Conservation (phyloP, 2,113 vertebrate species). For the Columba livia region DNA sequence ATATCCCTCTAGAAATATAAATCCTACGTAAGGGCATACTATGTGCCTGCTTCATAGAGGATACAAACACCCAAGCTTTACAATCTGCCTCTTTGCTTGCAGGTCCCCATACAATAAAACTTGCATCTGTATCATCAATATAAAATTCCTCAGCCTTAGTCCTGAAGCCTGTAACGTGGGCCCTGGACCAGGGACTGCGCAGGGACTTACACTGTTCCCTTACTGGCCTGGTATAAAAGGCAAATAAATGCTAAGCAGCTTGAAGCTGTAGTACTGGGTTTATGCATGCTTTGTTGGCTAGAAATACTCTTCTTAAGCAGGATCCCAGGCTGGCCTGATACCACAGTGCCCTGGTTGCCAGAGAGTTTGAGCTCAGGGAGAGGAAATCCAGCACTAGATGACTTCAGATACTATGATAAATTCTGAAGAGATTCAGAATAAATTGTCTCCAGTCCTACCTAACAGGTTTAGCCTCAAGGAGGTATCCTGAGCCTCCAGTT, state of each 20-base stretch:
- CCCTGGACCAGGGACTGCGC: background rate
- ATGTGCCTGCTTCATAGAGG: background rate
- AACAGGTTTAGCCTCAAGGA: background rate
- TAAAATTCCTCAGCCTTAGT: background rate
- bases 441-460: background rate
- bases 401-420: background rate
- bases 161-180: background rate
- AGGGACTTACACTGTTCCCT: background rate
- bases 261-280: background rate
- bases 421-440: background rate
- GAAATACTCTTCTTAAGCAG: background rate
- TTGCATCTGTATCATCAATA: rapidly evolving
- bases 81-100: background rate
- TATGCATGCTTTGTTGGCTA: background rate
- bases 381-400: background rate
- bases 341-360: background rate
- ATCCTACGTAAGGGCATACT: background rate
- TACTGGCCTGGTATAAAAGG: background rate
- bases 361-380: background rate
- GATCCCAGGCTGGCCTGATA: background rate
- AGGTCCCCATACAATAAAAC: rapidly evolving
- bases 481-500: background rate
- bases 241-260: background rate
- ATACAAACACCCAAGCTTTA: background rate
- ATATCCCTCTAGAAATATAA: background rate